Evolutionary conservation across 1,140 invertebrate species (phyloP), one percentile per base, ranked within the genome.

Genomic region (Portunus trituberculatus): DNA sequence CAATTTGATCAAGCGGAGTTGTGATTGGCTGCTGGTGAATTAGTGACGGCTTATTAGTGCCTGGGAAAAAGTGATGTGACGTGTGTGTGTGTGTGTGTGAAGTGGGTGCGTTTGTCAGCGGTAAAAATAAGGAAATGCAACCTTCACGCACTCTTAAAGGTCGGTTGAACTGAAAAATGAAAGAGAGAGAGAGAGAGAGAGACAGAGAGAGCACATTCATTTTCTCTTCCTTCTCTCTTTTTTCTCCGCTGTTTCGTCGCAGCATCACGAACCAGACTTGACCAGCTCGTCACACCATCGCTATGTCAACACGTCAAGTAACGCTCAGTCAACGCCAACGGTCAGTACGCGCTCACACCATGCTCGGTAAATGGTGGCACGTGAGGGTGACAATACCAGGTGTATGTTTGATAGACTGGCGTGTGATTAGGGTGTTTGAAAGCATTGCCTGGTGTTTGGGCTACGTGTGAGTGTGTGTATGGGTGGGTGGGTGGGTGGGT

Each of bases 381-480:
- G 67, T 76, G 67, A 76, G 67, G 20, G 67, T n/a, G 67, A 76
- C 67, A 76, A 76, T 76, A n/a, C 67, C 20, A n/a, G 67, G 20
- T n/a, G 67, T 1, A 76, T 1, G n/a, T n/a, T 12, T 76, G 67
- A 76, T 20, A 20, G 4, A n/a, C 20, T 76, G 67, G 67, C n/a
- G 8, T 25, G 25, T 76, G 67, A 76, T n/a, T 7, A n/a, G 20
- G 67, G 20, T 76, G n/a, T 76, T 76, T 76, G 67, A 8, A 76
- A 76, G 67, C 67, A 76, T n/a, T n/a, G 25, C 67, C 16, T 8
- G 6, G 67, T 76, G 67, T 76, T 76, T 76, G 67, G 67, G 67
- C 6, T 91, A 31, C 46, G 14, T 91, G 91, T 92, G 91, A 83
- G 91, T 92, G 91, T 92, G 91, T 92, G 91, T 92, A 59, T 87